Conservation (phyloP, 2,888 invertebrate genomes). For the Argyresthia goedartella region DNA sequence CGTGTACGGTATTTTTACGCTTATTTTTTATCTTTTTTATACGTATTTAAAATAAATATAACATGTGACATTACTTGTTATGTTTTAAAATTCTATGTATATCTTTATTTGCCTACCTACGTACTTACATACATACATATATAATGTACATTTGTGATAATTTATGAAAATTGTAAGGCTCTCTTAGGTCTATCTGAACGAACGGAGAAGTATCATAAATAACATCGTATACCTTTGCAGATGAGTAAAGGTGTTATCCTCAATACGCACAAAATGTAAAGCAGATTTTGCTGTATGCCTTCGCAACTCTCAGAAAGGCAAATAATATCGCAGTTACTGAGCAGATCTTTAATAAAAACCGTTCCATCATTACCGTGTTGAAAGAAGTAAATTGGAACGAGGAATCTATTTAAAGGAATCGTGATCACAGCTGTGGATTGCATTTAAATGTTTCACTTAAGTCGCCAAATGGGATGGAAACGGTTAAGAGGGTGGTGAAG, state of each 20-base stretch:
- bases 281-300: background rate
- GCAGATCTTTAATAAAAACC: background rate
- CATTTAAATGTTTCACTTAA: slow-evolving; percentile 56
- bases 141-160: no score
- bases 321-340: background rate
- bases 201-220: no score
- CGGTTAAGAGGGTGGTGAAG: slow-evolving; percentile 39
- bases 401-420: slow-evolving; percentile 15
- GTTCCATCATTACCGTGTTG: slow-evolving; percentile 15
- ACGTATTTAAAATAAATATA: no score
- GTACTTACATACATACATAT: no score
- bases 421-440: slow-evolving; percentile 35
- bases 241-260: background rate
- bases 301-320: no score
- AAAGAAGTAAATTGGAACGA: slow-evolving; percentile 16
- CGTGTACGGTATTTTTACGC: no score
- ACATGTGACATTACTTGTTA: no score
- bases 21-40: no score
- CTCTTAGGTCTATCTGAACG: no score
- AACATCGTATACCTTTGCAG: background rate
- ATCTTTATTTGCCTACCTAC: no score
- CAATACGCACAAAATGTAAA: background rate
- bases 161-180: no score
- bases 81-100: no score
- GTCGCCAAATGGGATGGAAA: slow-evolving; percentile 52